Evolutionary conservation across 2,888 invertebrate genomes (phyloP), one percentile per base, ranked within the genome.

Genomic region (Nowickia ferox): DNA sequence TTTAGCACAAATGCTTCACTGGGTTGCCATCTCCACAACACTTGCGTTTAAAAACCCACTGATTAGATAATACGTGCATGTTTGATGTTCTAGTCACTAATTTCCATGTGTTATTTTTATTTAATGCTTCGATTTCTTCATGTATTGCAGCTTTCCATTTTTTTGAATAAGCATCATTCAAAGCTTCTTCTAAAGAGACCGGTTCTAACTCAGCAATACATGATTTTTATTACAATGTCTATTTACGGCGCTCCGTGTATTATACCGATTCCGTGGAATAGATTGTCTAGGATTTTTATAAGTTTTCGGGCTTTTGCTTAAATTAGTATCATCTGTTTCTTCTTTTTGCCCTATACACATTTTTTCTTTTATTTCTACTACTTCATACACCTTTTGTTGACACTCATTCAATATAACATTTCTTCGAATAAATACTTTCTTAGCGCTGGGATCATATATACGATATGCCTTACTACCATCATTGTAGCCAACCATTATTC

Each of bases 121-220:
- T 30, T 17, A 69, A n/a, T 13, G 74, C 22, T 19, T 74, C 38
- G 13, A 74, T 46, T 61, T 74, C 61, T 22, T 61, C 61, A 48
- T 74, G n/a, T 48, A 61, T 61, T 13, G 61, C 61, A 46, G 48
- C 48, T 46, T 46, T 9, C 48, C 72, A 61, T 38, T 72, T 46
- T 9, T 55, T 46, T 6, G 59, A 74, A 61, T 38, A 51, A 40
- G 40, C 13, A 46, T 48, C 46, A 65, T 22, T 46, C 19, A 46
- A 46, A 9, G 66, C 77, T 30, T 68, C 77, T 77, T 59, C 68
- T 19, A 77, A 59, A 57, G 53, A 42, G 17, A 57, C 40, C 9
- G 51, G 77, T 38, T 76, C 57, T 17, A 66, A 51, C 48, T 65
- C 61, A 53, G 53, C 53, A 53, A 42, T 42, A 42, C 61, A 63